These are phyloP conservation scores for Lycia hirtaria DNA, from an alignment of 2,888 invertebrate genomes.

Conservation along the genomic window DNA sequence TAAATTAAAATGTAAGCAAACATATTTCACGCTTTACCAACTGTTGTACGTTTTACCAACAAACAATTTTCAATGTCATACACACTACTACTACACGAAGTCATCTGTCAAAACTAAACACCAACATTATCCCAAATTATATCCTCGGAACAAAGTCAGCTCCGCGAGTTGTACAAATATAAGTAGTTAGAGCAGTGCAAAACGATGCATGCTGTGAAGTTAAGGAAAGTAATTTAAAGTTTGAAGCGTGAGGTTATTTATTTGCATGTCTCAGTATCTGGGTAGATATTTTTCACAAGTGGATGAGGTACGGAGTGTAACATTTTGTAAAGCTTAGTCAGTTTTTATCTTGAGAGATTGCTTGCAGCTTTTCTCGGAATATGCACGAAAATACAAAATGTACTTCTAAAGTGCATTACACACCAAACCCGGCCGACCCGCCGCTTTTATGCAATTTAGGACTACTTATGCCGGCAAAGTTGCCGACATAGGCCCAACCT, in stretches of 20 bases:
- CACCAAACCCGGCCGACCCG: too few relatives aligned
- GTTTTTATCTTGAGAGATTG: background rate
- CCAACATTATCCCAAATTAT: conserved; percentile 30
- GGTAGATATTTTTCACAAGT: conserved; percentile 16
- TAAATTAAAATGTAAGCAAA: too few relatives aligned
- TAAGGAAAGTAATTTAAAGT: conserved; percentile 65
- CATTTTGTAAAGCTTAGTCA: conserved; percentile 2
- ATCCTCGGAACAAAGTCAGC: conserved; percentile 26
- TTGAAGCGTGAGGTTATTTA: conserved; percentile 57
- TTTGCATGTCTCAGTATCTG: conserved; percentile 40
- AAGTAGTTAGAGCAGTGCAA: conserved; percentile 50
- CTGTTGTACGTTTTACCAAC: too few relatives aligned
- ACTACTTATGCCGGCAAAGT: too few relatives aligned
- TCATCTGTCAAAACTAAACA: background rate
- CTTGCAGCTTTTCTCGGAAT: too few relatives aligned
- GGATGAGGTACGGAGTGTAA: background rate
- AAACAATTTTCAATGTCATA: too few relatives aligned
- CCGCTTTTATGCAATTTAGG: too few relatives aligned
- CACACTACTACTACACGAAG: too few relatives aligned
- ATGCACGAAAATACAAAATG: too few relatives aligned
- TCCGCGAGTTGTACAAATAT: conserved; percentile 40
- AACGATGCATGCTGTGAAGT: conserved; percentile 60
- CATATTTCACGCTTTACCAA: too few relatives aligned
- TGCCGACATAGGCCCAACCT: too few relatives aligned
- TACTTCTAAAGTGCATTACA: too few relatives aligned